Base-by-base conservation (phyloP, 2,113 vertebrate genomes). In the Archocentrus centrarchus region DNA sequence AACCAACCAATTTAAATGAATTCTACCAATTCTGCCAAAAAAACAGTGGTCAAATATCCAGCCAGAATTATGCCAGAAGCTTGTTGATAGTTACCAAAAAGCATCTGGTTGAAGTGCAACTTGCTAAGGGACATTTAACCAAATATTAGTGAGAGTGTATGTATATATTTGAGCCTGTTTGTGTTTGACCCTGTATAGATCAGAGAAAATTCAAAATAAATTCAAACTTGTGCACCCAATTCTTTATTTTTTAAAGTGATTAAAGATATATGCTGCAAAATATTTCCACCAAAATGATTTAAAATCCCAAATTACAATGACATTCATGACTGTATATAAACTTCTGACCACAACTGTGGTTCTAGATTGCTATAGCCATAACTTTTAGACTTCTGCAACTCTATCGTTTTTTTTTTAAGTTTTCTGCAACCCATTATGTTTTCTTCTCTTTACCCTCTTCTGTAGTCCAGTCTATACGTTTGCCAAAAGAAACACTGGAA, bases 401-500 rank as follows among this genome's bases (percentile, higher is more conserved):
- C 10, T 11, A 41, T 11, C 3, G 22, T 0, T 4, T 24, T 68
- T 30, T 30, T 30, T 68, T 47, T 68, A 18, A 47, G 41, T 68
- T 27, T 8, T 47, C 41, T 41, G 17, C 47, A 27, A 7, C n/a
- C 39, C n/a, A 37, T 62, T 32, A 41, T 4, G 2, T 59, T 75
- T 11, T 60, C 53, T 58, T 11, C 61, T 79, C 20, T 61, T 58
- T 77, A 82, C 15, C 47, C 57, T 58, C 63, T 60, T n/a, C 37
- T 41, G 41, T 50, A 53, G 37, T 88, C 70, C 14, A 77, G n/a
- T 85, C 63, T 59, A 35, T 60, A 30, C 41, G 41, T 47, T 75
- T 50, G 3, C 53, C 47, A 73, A 50, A 53, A n/a, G 70, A 78
- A 85, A 84, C 41, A 35, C 80, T 60, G 39, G 47, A 87, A 79